phyloP scores from a whole-genome alignment of 2,888 invertebrate genomes.

The Drosophila recens region DNA sequence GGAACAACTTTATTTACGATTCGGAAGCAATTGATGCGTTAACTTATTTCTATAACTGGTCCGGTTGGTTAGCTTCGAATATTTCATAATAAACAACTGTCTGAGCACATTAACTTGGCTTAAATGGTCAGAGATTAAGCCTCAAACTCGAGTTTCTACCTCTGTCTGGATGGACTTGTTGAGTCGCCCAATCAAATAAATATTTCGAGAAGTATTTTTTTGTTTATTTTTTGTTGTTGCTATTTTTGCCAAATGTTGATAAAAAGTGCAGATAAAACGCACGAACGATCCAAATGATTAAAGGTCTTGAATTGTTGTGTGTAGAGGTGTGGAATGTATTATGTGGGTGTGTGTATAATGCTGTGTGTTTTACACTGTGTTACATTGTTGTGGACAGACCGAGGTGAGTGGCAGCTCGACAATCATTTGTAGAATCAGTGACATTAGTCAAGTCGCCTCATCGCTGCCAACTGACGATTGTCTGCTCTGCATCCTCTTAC shows the following conservation, averaged over 20 bases:
- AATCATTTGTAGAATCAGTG: slow-evolving; percentile 75
- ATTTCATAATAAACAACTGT: slow-evolving; percentile 7
- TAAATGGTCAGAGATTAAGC: slow-evolving; percentile 12
- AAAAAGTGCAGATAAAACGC: slow-evolving; percentile 27
- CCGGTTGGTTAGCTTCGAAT: neutral
- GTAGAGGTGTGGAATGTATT: slow-evolving; percentile 15
- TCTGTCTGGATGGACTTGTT: slow-evolving; percentile 12
- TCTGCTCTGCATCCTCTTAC: slow-evolving; percentile 49
- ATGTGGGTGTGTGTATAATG: neutral
- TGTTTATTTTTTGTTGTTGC: neutral
- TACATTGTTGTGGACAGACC: slow-evolving; percentile 13
- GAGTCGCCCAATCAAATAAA: slow-evolving; percentile 17
- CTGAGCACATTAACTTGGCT: slow-evolving; percentile 2
- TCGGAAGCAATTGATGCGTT: slow-evolving; percentile 6
- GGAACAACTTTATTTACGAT: neutral
- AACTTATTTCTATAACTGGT: slow-evolving; percentile 4
- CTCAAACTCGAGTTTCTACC: neutral
- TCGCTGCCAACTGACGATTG: slow-evolving; percentile 16
- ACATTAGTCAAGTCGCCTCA: slow-evolving; percentile 59
- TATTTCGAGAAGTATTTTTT: neutral
- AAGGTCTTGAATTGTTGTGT: slow-evolving; percentile 27
- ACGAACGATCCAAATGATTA: slow-evolving; percentile 45
- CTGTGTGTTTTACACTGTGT: slow-evolving; percentile 16
- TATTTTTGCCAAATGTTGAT: slow-evolving; percentile 24
- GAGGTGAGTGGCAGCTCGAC: slow-evolving; percentile 36